Evolutionary conservation across 2,113 vertebrate genomes (phyloP).

Genomic region (Macaca mulatta): DNA sequence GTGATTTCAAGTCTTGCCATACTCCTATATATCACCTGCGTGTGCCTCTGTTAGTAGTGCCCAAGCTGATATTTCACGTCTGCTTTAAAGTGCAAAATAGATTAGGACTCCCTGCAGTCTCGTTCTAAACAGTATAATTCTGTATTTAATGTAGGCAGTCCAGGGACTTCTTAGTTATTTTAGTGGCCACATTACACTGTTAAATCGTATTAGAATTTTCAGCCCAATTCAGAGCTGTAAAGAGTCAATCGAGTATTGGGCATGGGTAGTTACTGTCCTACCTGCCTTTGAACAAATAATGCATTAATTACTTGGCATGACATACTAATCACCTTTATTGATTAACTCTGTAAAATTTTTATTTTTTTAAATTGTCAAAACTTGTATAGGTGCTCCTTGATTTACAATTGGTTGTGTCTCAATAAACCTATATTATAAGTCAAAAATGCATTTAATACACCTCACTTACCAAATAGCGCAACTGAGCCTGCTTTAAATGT

Average conservation of each 20-base stretch:
- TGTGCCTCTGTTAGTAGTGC: neutral
- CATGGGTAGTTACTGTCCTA: neutral
- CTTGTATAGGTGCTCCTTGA: neutral
- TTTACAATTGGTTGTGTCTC: neutral
- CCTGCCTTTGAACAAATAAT: neutral
- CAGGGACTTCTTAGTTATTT: neutral
- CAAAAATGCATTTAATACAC: neutral
- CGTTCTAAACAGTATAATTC: neutral
- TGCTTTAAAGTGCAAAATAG: neutral
- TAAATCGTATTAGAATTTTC: neutral
- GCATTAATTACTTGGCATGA: neutral
- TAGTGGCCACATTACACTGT: neutral
- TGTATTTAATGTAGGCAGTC: neutral
- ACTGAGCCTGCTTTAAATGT: neutral
- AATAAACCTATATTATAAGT: neutral
- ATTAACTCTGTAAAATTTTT: neutral
- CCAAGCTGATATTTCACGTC: neutral
- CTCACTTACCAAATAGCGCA: neutral
- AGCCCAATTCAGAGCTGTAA: neutral
- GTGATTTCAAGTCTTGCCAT: neutral
- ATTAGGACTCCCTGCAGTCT: neutral
- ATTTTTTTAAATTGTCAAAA: neutral
- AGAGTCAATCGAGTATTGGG: neutral
- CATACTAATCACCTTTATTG: neutral
- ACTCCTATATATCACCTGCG: neutral